Conservation (phyloP, 2,888 invertebrate species). For the Ferrisia virgata region DNA sequence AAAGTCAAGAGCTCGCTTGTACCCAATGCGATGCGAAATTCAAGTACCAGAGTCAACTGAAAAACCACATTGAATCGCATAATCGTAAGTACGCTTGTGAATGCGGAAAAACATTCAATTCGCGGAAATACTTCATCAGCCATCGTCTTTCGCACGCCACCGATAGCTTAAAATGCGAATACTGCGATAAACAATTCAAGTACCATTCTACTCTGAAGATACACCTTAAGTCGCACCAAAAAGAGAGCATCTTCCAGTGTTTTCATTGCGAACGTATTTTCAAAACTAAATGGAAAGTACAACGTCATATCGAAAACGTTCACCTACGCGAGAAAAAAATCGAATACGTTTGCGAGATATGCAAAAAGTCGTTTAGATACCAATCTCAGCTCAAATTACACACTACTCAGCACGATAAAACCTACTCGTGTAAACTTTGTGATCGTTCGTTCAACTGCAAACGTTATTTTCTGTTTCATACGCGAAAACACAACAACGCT, state of each 20-base stretch:
- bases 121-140: not conserved
- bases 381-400: conserved; percentile 42
- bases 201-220: not conserved
- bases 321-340: conserved; percentile 27
- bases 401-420: not conserved
- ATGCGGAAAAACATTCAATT: conserved; percentile 21
- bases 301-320: not conserved
- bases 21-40: not conserved
- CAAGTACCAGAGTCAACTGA: not conserved
- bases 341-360: conserved; percentile 35
- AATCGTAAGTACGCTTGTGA: conserved; percentile 11
- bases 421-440: conserved; percentile 53
- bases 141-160: not conserved
- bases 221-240: not conserved
- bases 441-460: conserved; percentile 49
- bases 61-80: not conserved
- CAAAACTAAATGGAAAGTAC: not conserved
- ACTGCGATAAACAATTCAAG: not conserved
- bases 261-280: not conserved
- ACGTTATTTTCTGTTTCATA: conserved; percentile 48
- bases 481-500: not conserved
- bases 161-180: not conserved
- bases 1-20: not conserved
- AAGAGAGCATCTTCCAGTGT: not conserved
- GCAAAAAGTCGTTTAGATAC: conserved; percentile 44